Percentiles rank a stretch among this genome's conserved stretches.
Conservation (phyloP, 35 echinoderm and acorn worm genomes). For the Anneissia japonica region DNA sequence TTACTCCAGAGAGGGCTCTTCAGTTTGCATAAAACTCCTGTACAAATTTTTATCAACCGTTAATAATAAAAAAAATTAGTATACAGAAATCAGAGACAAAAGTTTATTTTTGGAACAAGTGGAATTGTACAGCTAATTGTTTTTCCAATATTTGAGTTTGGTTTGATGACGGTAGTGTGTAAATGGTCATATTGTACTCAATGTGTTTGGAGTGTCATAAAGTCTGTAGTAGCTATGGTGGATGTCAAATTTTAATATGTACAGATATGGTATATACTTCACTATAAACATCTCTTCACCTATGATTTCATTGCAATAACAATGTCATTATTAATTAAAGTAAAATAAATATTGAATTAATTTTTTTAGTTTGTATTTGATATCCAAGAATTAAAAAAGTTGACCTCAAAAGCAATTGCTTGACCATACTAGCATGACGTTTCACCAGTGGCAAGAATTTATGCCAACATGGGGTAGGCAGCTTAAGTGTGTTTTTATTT, state of each 20-base stretch:
- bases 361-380: too few species aligned
- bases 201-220: background rate
- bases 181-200: too few species aligned
- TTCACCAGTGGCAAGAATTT: too few species aligned
- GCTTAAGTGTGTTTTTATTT: background rate
- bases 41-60: background rate
- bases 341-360: too few species aligned
- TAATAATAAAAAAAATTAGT: background rate
- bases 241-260: constrained; percentile 1
- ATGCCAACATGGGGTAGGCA: too few species aligned
- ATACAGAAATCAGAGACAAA: background rate
- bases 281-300: background rate
- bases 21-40: background rate
- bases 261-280: background rate
- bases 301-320: background rate
- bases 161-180: background rate
- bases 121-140: background rate
- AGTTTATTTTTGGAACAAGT: background rate
- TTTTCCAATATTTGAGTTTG: background rate
- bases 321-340: too few species aligned
- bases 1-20: background rate
- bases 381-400: too few species aligned
- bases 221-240: background rate
- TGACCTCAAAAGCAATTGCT: too few species aligned
- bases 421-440: too few species aligned